Evolutionary conservation across 2,797 vertebrate genomes (phyloP).

Genomic region (Sebastes miniatus): DNA sequence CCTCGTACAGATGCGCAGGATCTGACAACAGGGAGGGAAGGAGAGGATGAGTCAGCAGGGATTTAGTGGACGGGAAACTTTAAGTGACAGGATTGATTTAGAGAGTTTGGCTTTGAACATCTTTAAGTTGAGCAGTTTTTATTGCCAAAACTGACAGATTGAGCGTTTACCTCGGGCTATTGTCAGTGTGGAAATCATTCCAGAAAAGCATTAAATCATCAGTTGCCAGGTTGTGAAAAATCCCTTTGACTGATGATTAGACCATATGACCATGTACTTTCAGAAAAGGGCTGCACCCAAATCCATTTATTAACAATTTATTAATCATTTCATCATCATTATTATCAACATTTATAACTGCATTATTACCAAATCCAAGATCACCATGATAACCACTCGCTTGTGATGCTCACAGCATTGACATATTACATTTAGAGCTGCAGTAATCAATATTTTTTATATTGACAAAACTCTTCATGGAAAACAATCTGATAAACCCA

Average conservation of each 20-base stretch:
- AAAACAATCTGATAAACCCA: neutral
- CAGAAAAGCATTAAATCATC: neutral
- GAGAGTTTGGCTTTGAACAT: neutral
- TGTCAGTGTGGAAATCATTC: neutral
- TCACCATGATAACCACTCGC: neutral
- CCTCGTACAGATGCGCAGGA: slow-evolving; percentile 91
- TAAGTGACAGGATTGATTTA: neutral
- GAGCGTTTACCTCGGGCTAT: neutral
- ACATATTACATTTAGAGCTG: neutral
- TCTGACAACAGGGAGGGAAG: slow-evolving; percentile 68
- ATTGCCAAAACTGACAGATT: neutral
- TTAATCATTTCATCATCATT: neutral
- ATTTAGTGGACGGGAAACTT: slow-evolving; percentile 4
- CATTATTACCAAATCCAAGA: neutral
- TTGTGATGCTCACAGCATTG: neutral
- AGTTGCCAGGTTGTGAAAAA: neutral
- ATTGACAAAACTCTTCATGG: neutral
- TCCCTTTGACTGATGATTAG: neutral
- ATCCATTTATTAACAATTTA: neutral
- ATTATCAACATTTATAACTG: too few species aligned
- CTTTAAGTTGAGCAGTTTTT: neutral
- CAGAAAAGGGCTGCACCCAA: neutral
- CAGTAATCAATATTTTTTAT: neutral
- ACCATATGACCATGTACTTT: neutral
- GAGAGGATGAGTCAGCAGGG: slow-evolving; percentile 3